Conservation (phyloP, 1,140 invertebrate genomes). For the Aphaenogaster ashmeadi region DNA sequence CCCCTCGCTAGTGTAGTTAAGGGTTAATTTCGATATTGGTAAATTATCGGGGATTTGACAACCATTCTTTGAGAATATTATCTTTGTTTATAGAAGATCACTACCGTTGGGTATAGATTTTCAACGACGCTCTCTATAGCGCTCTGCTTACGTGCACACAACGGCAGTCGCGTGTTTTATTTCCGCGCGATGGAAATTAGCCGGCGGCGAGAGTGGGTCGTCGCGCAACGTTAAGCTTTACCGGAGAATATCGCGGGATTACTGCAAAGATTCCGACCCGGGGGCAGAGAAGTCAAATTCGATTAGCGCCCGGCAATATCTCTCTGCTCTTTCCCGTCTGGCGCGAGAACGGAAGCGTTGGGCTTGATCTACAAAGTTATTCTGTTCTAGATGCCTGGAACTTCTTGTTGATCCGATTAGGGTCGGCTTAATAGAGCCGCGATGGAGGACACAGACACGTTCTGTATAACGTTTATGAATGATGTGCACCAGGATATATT, state of each 20-base stretch:
- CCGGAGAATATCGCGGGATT: constrained; percentile 37
- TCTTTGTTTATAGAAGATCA: background rate
- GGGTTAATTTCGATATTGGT: background rate
- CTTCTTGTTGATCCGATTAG: constrained; percentile 63
- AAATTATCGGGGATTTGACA: background rate
- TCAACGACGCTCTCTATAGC: background rate
- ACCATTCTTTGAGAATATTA: background rate
- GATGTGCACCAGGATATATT: background rate
- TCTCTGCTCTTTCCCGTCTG: constrained; percentile 19
- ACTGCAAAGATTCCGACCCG: constrained; percentile 33
- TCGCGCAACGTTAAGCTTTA: constrained; percentile 28
- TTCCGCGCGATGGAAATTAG: constrained; percentile 31
- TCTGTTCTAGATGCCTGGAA: constrained; percentile 55
- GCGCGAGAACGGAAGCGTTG: constrained; percentile 59
- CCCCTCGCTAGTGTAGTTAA: too few species aligned
- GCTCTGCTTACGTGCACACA: background rate
- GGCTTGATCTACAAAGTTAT: constrained; percentile 64
- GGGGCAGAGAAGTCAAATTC: constrained; percentile 57
- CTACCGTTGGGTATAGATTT: background rate
- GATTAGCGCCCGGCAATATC: constrained; percentile 59
- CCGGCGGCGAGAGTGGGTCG: background rate
- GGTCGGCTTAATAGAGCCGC: constrained; percentile 59
- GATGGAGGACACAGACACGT: constrained; percentile 2
- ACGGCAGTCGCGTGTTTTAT: background rate
- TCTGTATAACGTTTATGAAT: background rate